These are phyloP conservation scores for Ischnura elegans DNA, from an alignment of 2,888 invertebrate genomes.

Conservation along the genomic window DNA sequence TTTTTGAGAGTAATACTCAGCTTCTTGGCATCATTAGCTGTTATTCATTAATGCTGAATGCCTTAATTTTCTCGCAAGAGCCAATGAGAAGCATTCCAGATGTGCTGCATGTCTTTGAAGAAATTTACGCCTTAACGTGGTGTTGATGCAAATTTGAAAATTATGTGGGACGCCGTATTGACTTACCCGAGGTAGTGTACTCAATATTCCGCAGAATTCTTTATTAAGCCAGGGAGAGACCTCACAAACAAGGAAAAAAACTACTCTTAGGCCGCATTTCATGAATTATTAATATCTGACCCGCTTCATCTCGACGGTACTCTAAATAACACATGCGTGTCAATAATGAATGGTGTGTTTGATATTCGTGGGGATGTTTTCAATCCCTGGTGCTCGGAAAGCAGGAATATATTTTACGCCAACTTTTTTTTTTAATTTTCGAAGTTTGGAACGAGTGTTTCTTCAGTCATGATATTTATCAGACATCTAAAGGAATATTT, in stretches of 20 bases:
- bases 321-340: not conserved
- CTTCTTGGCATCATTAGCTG: no score
- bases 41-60: no score
- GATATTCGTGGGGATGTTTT: not conserved
- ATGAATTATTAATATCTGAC: not conserved
- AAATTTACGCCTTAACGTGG: no score
- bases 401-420: not conserved
- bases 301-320: not conserved
- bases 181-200: not conserved
- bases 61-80: no score
- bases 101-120: no score
- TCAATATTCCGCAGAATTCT: not conserved
- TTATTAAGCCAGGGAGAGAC: not conserved
- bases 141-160: no score
- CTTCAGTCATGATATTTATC: no score
- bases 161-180: no score
- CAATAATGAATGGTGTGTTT: not conserved
- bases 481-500: no score
- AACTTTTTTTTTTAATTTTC: not conserved
- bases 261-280: not conserved
- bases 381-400: not conserved
- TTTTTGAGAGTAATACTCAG: no score
- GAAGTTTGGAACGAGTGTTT: no score
- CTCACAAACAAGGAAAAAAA: not conserved
- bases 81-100: no score